Conservation (phyloP, 2,888 invertebrate species). For the Lepidocyrtoides sp. region DNA sequence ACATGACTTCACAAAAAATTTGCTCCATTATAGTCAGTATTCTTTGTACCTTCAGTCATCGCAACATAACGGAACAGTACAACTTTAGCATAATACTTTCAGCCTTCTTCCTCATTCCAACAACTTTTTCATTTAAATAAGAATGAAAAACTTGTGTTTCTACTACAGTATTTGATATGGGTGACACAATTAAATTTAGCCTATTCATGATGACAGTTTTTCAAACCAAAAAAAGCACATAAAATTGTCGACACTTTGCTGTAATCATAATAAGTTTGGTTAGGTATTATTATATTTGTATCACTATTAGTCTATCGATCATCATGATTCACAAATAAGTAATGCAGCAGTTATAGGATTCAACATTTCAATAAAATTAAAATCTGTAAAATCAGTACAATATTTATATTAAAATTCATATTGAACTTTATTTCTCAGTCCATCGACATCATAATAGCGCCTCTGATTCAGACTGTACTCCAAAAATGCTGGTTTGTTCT, state of each 20-base stretch:
- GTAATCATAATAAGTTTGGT: too few species aligned
- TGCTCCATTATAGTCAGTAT: slow-evolving; percentile 15
- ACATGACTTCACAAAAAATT: too few species aligned
- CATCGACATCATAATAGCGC: slow-evolving; percentile 69
- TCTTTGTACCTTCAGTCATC: background rate
- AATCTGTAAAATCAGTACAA: slow-evolving; percentile 32
- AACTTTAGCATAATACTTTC: background rate
- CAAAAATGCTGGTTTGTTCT: background rate
- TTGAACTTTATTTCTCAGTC: slow-evolving; percentile 51
- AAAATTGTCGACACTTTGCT: too few species aligned
- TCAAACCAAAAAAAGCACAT: too few species aligned
- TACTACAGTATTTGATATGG: too few species aligned
- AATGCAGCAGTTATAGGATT: background rate
- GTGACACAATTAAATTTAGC: too few species aligned
- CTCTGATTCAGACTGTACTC: slow-evolving; percentile 17
- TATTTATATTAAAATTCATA: background rate
- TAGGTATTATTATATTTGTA: too few species aligned
- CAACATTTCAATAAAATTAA: slow-evolving; percentile 42
- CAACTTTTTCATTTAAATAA: background rate
- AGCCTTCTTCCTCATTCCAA: too few species aligned
- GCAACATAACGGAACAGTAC: slow-evolving; percentile 30
- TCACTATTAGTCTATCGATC: too few species aligned
- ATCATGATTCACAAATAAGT: background rate
- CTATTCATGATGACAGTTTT: too few species aligned
- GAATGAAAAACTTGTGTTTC: background rate